A percentile compares a stretch with the other conserved stretches of the same genome.
These are phyloP conservation scores for Nasonia giraulti DNA, from an alignment of 1,140 invertebrate genomes.

Conservation along the genomic window DNA sequence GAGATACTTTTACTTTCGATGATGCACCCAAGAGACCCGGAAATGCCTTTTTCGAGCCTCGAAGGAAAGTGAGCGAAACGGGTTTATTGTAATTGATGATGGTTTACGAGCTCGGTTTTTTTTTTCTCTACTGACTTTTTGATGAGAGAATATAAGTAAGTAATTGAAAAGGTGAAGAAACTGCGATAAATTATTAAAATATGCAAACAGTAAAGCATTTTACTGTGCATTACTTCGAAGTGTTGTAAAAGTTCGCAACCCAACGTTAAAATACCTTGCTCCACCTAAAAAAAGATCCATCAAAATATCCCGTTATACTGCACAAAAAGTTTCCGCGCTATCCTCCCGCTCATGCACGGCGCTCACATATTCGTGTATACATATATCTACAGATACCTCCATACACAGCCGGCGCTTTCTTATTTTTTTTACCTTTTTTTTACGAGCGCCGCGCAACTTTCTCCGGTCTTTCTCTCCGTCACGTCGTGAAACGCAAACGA, in stretches of 20 bases:
- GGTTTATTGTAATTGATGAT: no score
- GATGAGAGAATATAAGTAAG: no score
- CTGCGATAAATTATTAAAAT: no score
- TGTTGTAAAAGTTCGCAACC: no score
- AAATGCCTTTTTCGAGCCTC: not conserved
- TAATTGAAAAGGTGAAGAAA: no score
- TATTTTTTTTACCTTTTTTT: slow-evolving; percentile 35
- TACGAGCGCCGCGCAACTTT: slow-evolving; percentile 39
- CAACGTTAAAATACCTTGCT: no score
- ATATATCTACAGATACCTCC: not conserved
- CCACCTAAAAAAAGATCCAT: no score
- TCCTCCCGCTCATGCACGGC: not conserved
- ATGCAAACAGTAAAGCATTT: no score
- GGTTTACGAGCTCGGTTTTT: no score
- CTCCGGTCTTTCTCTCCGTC: slow-evolving; percentile 24
- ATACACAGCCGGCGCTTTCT: slow-evolving; percentile 16
- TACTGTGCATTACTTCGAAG: no score
- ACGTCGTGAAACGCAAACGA: slow-evolving; percentile 21
- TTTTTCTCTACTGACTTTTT: no score
- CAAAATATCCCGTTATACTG: no score
- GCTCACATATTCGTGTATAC: not conserved
- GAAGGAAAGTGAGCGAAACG: not conserved
- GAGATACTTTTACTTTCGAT: slow-evolving; percentile 11
- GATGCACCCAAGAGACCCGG: not conserved
- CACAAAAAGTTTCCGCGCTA: not conserved